A percentile compares a stretch with the other conserved stretches of the same genome.
Evolutionary conservation across 2,797 vertebrate genomes (phyloP).

Genomic region (Ciconia nigra): DNA sequence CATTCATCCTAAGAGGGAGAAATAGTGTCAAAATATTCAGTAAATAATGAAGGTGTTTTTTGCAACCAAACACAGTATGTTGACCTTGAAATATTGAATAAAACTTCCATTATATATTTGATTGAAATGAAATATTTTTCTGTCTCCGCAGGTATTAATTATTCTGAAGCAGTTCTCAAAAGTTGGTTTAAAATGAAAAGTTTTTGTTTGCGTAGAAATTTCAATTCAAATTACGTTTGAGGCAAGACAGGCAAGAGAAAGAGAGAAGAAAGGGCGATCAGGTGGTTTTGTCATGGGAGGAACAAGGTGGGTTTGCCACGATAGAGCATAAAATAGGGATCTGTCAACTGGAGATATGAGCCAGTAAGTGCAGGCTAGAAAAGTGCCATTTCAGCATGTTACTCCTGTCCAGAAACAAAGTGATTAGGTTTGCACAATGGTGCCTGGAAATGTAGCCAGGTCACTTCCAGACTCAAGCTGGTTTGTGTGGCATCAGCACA

Average conservation of each 20-base stretch:
- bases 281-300: background rate
- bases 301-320: background rate
- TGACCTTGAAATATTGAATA: background rate
- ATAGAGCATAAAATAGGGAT: background rate
- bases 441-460: background rate
- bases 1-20: background rate
- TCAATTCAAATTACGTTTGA: background rate
- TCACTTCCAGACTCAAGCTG: background rate
- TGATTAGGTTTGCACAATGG: background rate
- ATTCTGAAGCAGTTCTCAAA: background rate
- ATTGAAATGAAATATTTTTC: background rate
- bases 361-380: background rate
- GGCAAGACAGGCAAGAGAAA: background rate
- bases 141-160: background rate
- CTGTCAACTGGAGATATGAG: background rate
- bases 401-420: background rate
- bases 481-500: background rate
- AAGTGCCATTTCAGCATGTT: background rate
- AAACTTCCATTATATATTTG: background rate
- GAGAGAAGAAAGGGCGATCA: background rate
- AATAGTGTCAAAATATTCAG: background rate
- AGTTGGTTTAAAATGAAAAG: background rate
- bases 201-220: background rate
- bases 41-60: background rate
- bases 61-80: background rate